Conservation (phyloP, 1,140 invertebrate species). For the Acromyrmex charruanus region DNA sequence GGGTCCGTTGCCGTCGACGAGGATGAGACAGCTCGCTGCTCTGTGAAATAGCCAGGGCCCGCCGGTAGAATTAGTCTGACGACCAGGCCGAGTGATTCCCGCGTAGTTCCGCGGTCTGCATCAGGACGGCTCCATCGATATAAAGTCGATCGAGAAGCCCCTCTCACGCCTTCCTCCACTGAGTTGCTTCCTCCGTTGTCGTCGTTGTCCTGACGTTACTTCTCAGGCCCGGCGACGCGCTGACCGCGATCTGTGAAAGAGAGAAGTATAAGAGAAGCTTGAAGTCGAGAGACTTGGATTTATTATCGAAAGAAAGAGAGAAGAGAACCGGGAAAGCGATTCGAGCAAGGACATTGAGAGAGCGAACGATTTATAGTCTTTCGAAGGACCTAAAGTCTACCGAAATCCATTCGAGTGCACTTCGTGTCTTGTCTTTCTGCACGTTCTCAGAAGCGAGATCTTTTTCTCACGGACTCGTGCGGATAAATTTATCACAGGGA, state of each 20-base stretch:
- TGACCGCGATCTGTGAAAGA: slow-evolving; percentile 42
- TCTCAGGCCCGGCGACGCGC: slow-evolving; percentile 48
- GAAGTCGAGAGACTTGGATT: slow-evolving; percentile 47
- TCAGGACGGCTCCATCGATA: slow-evolving; percentile 79
- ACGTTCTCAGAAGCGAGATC: background rate
- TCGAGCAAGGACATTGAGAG: background rate
- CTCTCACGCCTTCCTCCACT: slow-evolving; percentile 12
- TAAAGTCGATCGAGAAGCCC: slow-evolving; percentile 52
- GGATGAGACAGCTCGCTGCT: slow-evolving; percentile 67
- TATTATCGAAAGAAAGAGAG: slow-evolving; percentile 45
- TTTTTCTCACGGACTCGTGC: background rate
- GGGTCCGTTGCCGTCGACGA: slow-evolving; percentile 66
- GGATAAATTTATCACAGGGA: slow-evolving; percentile 40
- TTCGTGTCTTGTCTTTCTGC: slow-evolving; percentile 36
- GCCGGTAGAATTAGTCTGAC: slow-evolving; percentile 77
- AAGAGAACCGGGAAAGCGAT: background rate
- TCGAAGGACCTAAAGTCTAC: slow-evolving; percentile 10
- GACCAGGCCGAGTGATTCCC: slow-evolving; percentile 73
- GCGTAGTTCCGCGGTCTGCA: slow-evolving; percentile 75
- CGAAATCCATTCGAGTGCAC: slow-evolving; percentile 14
- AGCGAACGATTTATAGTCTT: slow-evolving; percentile 55
- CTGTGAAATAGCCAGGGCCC: slow-evolving; percentile 72
- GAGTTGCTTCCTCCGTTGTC: slow-evolving; percentile 11
- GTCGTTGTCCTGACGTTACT: slow-evolving; percentile 9
- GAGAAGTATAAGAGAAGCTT: slow-evolving; percentile 4